Evolutionary conservation across 2,888 invertebrate genomes (phyloP).

Genomic region (Diaphora mendica): DNA sequence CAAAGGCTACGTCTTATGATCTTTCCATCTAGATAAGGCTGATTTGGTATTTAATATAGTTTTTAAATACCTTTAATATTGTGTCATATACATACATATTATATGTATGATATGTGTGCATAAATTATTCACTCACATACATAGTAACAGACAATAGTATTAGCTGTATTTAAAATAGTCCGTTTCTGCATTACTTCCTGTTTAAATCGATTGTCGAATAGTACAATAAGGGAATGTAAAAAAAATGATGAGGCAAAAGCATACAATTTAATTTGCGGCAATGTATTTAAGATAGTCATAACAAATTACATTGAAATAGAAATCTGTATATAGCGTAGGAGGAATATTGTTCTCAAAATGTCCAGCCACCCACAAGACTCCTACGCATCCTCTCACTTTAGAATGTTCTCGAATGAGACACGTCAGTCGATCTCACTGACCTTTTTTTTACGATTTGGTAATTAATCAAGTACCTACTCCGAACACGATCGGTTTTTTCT

Average conservation of each 20-base stretch:
- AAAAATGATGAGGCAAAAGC: background rate
- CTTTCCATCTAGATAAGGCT: background rate
- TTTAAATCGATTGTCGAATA: background rate
- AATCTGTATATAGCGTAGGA: slow-evolving; percentile 23
- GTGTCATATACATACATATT: background rate
- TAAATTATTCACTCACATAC: background rate
- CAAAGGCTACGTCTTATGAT: background rate
- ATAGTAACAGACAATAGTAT: background rate
- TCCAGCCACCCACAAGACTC: slow-evolving; percentile 45
- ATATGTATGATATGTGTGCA: background rate
- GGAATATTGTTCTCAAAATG: slow-evolving; percentile 19
- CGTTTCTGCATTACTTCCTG: background rate
- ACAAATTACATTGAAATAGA: slow-evolving; percentile 8
- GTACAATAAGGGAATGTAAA: too few species aligned
- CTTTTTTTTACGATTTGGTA: slow-evolving; percentile 34
- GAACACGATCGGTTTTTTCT: background rate
- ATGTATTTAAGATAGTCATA: background rate
- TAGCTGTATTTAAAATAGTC: background rate
- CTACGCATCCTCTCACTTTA: slow-evolving; percentile 59
- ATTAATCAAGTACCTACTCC: background rate
- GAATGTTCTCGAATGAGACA: slow-evolving; percentile 40
- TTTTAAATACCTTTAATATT: too few species aligned
- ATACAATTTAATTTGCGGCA: background rate
- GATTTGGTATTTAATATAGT: too few species aligned
- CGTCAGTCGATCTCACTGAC: slow-evolving; percentile 47